phyloP scores from a whole-genome alignment of 1,140 invertebrate genomes.

The Copidosoma floridanum region DNA sequence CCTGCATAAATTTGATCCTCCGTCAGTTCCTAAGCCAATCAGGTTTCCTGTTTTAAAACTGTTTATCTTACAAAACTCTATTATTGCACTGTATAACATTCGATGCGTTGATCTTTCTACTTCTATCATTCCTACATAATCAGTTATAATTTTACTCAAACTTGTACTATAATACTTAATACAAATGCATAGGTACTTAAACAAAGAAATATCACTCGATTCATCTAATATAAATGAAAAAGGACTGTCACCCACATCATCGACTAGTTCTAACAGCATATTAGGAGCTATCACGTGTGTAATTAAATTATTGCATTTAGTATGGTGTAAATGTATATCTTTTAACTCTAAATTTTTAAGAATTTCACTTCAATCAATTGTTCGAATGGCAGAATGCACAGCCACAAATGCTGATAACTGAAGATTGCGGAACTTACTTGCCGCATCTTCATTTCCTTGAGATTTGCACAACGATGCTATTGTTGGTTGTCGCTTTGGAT shows the following conservation, averaged over 20 bases:
- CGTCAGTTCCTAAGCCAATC: slow-evolving; percentile 44
- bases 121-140: slow-evolving; percentile 35
- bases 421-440: no score
- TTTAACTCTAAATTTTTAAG: no score
- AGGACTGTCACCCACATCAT: slow-evolving; percentile 39
- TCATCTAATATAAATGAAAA: slow-evolving; percentile 50
- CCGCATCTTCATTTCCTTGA: no score
- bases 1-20: slow-evolving; percentile 32
- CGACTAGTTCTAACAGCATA: slow-evolving; percentile 38
- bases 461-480: no score
- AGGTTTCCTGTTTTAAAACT: slow-evolving; percentile 34
- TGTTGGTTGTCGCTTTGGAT: no score
- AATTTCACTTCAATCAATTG: no score
- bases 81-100: slow-evolving; percentile 6
- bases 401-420: no score
- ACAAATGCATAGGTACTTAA: slow-evolving; percentile 42
- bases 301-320: background rate
- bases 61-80: slow-evolving; percentile 13
- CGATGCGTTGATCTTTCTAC: slow-evolving; percentile 19
- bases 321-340: background rate
- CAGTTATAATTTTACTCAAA: slow-evolving; percentile 33
- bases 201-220: slow-evolving; percentile 45
- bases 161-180: slow-evolving; percentile 46
- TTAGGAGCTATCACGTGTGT: slow-evolving; percentile 35
- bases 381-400: no score